phyloP scores from a whole-genome alignment of 2,888 invertebrate genomes.

The Dermolepida albohirtum region DNA sequence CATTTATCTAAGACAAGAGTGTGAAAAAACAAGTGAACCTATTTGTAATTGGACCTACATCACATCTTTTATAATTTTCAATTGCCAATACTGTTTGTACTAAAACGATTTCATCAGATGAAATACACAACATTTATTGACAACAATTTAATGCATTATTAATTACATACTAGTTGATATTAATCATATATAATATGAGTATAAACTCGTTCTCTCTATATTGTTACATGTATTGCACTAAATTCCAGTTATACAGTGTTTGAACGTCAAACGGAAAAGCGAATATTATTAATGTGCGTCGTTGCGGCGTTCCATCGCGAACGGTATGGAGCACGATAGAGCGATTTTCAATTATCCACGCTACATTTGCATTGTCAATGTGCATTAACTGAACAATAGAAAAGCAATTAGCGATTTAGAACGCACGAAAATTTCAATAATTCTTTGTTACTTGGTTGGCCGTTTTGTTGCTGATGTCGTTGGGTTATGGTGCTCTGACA shows the following conservation, averaged over 20 bases:
- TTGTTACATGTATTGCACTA: conserved; percentile 1
- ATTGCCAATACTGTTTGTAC: no score
- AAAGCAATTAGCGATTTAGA: conserved; percentile 23
- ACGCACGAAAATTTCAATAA: conserved; percentile 19
- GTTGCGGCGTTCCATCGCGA: conserved; percentile 2
- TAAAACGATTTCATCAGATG: no score
- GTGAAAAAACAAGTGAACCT: no score
- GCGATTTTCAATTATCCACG: conserved; percentile 42
- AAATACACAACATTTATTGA: no score
- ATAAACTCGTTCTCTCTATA: no score
- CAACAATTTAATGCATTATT: no score
- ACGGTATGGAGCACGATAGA: conserved; percentile 25
- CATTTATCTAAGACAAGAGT: no score
- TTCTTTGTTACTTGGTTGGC: not conserved
- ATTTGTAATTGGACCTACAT: no score
- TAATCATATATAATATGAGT: no score
- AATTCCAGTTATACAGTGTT: conserved; percentile 12
- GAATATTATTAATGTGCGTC: conserved; percentile 3
- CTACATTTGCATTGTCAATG: conserved; percentile 38
- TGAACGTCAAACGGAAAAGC: conserved; percentile 13
- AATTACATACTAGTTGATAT: no score
- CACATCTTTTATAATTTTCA: no score
- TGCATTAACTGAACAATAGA: conserved; percentile 29
- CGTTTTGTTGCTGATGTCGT: conserved; percentile 1
- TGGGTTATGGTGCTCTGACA: not conserved